These are phyloP conservation scores for Acrobasis consociella DNA, from an alignment of 2,888 invertebrate genomes.

Conservation along the genomic window DNA sequence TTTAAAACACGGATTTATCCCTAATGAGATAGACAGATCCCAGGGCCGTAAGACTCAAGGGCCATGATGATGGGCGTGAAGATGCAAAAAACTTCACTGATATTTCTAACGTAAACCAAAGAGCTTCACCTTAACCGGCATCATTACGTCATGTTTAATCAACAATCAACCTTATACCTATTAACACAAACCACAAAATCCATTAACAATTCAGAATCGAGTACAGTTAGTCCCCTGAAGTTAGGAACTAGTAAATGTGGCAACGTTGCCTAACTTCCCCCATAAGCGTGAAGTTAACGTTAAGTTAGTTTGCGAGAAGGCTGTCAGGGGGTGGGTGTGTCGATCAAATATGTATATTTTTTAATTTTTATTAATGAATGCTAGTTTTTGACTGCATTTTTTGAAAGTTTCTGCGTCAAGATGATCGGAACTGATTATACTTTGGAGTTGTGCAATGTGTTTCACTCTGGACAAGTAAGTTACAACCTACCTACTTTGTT, in stretches of 20 bases:
- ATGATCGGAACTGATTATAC: conserved; percentile 94
- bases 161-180: conserved; percentile 11
- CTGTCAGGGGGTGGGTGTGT: conserved; percentile 48
- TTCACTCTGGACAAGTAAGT: conserved; percentile 93
- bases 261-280: conserved; percentile 59
- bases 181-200: conserved; percentile 25
- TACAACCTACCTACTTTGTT: conserved; percentile 20
- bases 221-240: conserved; percentile 57
- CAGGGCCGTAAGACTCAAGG: too few relatives aligned
- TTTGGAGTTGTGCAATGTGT: conserved; percentile 93
- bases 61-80: too few relatives aligned
- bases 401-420: conserved; percentile 44
- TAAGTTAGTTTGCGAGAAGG: conserved; percentile 53
- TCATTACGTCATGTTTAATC: neutral
- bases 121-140: conserved; percentile 7
- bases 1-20: too few relatives aligned
- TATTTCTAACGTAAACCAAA: neutral
- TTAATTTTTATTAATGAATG: conserved; percentile 39
- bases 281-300: conserved; percentile 59
- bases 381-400: conserved; percentile 31
- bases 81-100: neutral
- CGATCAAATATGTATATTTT: conserved; percentile 41
- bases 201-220: conserved; percentile 39
- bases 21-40: too few relatives aligned
- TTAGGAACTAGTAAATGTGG: conserved; percentile 53